Conservation (phyloP, 2,888 invertebrate genomes). For the Brenthis daphne region DNA sequence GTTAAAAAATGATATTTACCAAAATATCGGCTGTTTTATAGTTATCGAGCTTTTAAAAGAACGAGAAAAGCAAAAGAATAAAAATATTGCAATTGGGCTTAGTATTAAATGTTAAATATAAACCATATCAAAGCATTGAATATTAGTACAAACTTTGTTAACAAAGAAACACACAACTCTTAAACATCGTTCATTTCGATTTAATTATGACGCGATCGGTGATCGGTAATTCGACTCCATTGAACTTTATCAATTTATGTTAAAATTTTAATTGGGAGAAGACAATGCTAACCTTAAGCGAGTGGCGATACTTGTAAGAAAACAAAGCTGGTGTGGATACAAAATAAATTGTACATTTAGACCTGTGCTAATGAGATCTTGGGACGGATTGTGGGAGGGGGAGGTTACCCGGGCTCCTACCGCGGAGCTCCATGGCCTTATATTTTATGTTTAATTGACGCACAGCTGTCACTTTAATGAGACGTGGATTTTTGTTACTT, state of each 20-base stretch:
- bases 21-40: too few species aligned
- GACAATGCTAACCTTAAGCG: constrained; percentile 58
- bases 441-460: constrained; percentile 81
- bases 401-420: constrained; percentile 49
- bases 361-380: constrained; percentile 75
- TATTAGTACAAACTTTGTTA: too few species aligned
- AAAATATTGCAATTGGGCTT: too few species aligned
- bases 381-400: constrained; percentile 52
- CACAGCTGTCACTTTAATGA: constrained; percentile 78
- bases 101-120: too few species aligned
- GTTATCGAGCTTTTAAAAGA: too few species aligned
- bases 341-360: constrained; percentile 78
- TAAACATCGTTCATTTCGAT: not conserved
- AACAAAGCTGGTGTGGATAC: constrained; percentile 73
- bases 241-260: constrained; percentile 30
- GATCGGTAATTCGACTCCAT: constrained; percentile 27
- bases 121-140: too few species aligned
- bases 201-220: constrained; percentile 21
- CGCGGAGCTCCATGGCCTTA: constrained; percentile 54
- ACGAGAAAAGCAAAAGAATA: too few species aligned
- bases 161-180: too few species aligned
- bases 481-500: constrained; percentile 69
- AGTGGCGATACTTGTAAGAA: constrained; percentile 67
- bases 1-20: too few species aligned
- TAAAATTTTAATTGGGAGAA: constrained; percentile 49